Evolutionary conservation across 2,797 vertebrate genomes (phyloP).

Genomic region (Periparus ater): DNA sequence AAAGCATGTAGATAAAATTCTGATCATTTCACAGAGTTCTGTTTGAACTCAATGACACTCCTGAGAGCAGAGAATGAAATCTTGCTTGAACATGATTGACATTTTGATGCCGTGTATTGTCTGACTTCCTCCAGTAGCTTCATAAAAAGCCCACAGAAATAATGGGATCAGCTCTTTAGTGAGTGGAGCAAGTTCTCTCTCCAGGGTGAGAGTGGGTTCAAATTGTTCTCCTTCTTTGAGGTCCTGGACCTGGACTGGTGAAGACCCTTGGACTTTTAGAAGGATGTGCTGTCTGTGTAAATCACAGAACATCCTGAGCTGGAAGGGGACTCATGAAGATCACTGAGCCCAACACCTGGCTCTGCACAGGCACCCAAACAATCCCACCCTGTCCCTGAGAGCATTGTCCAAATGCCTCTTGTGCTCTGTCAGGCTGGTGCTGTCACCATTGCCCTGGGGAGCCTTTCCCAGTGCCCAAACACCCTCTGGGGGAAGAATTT

Average conservation of each 20-base stretch:
- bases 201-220: neutral
- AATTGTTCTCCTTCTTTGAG: neutral
- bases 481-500: neutral
- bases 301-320: neutral
- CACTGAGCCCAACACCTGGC: neutral
- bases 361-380: neutral
- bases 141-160: neutral
- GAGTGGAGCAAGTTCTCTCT: neutral
- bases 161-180: neutral
- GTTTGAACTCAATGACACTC: neutral
- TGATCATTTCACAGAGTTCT: neutral
- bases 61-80: conserved; percentile 1
- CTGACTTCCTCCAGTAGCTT: neutral
- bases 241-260: neutral
- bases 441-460: neutral
- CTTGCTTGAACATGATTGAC: neutral
- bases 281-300: neutral
- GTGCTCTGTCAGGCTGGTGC: neutral
- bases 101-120: neutral
- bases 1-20: conserved; percentile 5
- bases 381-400: neutral
- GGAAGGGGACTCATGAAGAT: too few species aligned
- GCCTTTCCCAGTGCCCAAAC: neutral
- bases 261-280: neutral
- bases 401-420: neutral